Evolutionary conservation across 2,797 vertebrate species (phyloP), one percentile per base, ranked within the genome.

Genomic region (Rhadinocentrus ornatus): DNA sequence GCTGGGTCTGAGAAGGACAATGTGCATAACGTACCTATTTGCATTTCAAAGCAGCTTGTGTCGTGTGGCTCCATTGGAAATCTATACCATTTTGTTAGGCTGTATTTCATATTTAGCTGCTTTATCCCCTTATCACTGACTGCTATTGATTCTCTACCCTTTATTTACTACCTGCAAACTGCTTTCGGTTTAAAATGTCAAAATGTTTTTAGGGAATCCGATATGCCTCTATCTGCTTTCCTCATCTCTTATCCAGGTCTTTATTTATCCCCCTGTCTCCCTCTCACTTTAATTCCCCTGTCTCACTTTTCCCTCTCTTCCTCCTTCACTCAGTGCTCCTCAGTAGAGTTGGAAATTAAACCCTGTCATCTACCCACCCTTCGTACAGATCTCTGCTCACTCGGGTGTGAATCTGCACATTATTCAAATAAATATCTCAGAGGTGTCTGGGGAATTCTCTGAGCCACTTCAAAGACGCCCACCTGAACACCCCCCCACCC

Each of bases 11-110:
- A 86, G 90, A 93, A 94, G 93, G 94, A 94, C 93, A 94, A 92
- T 91, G 94, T 93, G 93, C 93, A 93, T 92, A 92, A 94, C 93
- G 93, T 95, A 86, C 92, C 53, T 93, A 93, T 95, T 95, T 95
- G 94, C 93, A 94, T 94, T 95, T 94, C 93, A 94, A 95, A 95
- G 93, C 91, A 92, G 90, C 78, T 78, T 74, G 84, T 93, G 90
- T 94, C 93, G 94, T 90, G 88, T 93, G 91, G 86, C 87, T 90
- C 83, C 88, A 94, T 94, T 91, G 92, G 93, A 94, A 95, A 95
- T 95, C 94, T 87, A 95, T 95, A 94, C 90, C 92, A 91, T 94
- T 94, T 94, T 94, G 93, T 93, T 91, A 82, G 78, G 91, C 91
- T 90, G 92, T 94, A 94, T 94, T 94, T 94, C 93, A 94, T 93